A percentile compares a stretch with the other conserved stretches of the same genome.
Conservation (phyloP, 2,797 vertebrate species). For the Tapera naevia region DNA sequence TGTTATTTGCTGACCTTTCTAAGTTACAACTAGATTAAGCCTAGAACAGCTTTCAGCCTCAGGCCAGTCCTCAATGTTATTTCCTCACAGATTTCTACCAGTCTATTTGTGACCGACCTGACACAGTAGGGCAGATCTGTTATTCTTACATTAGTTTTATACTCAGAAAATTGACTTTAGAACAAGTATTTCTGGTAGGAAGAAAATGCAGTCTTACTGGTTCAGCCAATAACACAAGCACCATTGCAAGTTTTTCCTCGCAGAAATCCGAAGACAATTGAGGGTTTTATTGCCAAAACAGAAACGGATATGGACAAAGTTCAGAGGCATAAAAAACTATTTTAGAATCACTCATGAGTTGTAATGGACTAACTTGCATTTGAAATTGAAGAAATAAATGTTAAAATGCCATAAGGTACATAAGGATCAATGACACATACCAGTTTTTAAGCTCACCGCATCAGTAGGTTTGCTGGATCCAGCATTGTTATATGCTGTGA, state of each 20-base stretch:
- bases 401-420: background rate
- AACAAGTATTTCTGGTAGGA: background rate
- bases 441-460: conserved; percentile 76
- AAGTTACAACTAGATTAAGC: background rate
- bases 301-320: background rate
- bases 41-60: background rate
- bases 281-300: background rate
- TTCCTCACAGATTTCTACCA: background rate
- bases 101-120: background rate
- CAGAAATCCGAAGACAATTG: background rate
- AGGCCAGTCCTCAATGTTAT: background rate
- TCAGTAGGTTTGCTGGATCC: conserved; percentile 81
- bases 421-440: conserved; percentile 72
- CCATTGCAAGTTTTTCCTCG: background rate
- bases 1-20: background rate
- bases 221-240: background rate
- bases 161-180: background rate
- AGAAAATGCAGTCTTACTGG: background rate
- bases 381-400: background rate
- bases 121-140: background rate
- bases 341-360: background rate
- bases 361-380: background rate
- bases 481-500: conserved; percentile 82
- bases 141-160: background rate
- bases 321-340: background rate